Evolutionary conservation across 1,140 invertebrate genomes (phyloP).

Genomic region (Macrostomum lignano): DNA sequence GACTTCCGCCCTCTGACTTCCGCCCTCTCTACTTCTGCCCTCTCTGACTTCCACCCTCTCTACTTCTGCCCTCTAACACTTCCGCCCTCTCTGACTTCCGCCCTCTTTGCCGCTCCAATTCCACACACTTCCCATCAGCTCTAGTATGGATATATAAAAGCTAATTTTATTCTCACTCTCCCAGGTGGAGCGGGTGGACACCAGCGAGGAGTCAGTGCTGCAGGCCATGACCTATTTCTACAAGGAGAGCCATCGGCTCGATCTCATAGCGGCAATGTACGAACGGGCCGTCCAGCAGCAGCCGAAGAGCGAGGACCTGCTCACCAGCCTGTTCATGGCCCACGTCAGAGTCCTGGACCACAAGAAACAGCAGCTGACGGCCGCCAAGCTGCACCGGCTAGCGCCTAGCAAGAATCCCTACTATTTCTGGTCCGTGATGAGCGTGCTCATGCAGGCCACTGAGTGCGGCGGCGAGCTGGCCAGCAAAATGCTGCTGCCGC

Average conservation of each 20-base stretch:
- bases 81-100: no score
- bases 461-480: slow-evolving; percentile 16
- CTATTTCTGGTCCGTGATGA: slow-evolving; percentile 89
- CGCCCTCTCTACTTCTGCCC: no score
- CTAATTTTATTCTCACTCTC: no score
- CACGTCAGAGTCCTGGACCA: slow-evolving; percentile 64
- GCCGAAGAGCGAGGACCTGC: slow-evolving; percentile 58
- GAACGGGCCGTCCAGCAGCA: slow-evolving; percentile 55
- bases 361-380: slow-evolving; percentile 59
- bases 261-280: slow-evolving; percentile 51
- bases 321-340: slow-evolving; percentile 74
- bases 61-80: no score
- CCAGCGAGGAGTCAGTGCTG: slow-evolving; percentile 60
- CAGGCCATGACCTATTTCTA: slow-evolving; percentile 88
- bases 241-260: slow-evolving; percentile 47
- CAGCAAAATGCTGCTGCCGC: slow-evolving; percentile 38
- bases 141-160: slow-evolving; percentile 48
- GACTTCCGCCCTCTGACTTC: no score
- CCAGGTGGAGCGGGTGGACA: no score
- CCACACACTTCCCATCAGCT: slow-evolving; percentile 39
- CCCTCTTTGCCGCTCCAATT: no score
- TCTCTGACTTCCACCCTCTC: no score
- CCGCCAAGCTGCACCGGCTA: slow-evolving; percentile 57
- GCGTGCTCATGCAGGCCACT: slow-evolving; percentile 50
- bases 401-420: slow-evolving; percentile 65